Evolutionary conservation across 2,888 invertebrate genomes (phyloP), one percentile per base, ranked within the genome.

Genomic region (Conops quadrifasciatus): DNA sequence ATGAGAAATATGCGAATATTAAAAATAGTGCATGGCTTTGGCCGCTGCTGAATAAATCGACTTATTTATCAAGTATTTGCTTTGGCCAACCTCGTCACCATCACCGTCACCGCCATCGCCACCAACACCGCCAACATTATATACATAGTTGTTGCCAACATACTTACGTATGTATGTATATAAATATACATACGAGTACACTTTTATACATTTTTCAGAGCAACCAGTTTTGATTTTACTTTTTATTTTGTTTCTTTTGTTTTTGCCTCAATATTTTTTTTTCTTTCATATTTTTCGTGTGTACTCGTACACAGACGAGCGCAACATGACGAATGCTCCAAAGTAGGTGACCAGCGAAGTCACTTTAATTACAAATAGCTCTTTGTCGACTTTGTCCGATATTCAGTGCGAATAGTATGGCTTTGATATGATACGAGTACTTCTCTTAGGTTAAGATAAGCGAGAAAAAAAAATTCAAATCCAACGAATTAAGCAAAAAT

Each of bases 331-430:
- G 67, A 45, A 59, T 62, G 51, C 60, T 62, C 62, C 30, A 68
- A 68, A 51, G 68, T 68, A 68, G 68, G 68, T 68, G 68, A 68
- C 49, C 43, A n/a, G n/a, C n/a, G 43, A 24, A 67, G 67, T 67
- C 67, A 45, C 26, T 59, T 59, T 43, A 36, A 56, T 66, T 56
- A 36, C 24, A 53, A 66, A 15, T 53, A 24, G 24, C 58, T 58
- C 9, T 19, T 24, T 24, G 58, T 24, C 28, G 24, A 58, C 58
- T 58, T 24, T 28, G 21, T 16, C 30, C 15, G 53, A 53, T 66
- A 28, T 11, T 66, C n/a, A 13, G 30, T 53, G 26, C 36, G 16
- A 19, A 19, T 56, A 9, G 16, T 24, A 13, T 30, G 56, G 24
- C 24, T 67, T 58, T 58, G 67, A 56, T 56, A 56, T 53, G 53